Base-by-base conservation (phyloP, 2,797 vertebrate species). In the Takifugu ocellatus region DNA sequence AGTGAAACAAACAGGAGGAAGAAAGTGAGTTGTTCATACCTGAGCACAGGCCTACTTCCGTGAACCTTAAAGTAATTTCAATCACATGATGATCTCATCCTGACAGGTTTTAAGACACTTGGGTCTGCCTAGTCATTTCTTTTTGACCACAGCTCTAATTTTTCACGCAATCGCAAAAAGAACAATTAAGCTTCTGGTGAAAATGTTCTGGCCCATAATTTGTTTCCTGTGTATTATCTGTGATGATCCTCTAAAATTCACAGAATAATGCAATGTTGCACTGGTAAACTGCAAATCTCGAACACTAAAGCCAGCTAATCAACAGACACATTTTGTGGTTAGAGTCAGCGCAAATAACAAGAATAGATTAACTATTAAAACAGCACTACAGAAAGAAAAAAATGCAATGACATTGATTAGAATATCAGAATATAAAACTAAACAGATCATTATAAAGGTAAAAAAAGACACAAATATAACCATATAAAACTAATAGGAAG, bases 51-150 rank as follows among this genome's bases (percentile, higher is more conserved):
- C 15, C 25, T 17, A 24, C 44, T 7, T 44, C 24, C 31, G 24
- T 51, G 27, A 56, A 10, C 26, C 25, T 49, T 47, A 8, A 65
- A n/a, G 11, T 31, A 3, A 43, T 58, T 31, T 24, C 27, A 42
- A 12, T 69, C 29, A 71, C 29, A 51, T 56, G 47, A 31, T 21
- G 8, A 24, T 76, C 78, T 79, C 7, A 45, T 72, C 74, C 81
- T 68, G 55, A 10, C 44, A 15, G 46, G 16, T 9, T 52, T 43
- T 36, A 11, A 29, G 46, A 6, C 54, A 6, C 2, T 48, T 21
- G 17, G 29, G 11, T 36, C 2, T 58, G 11, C 47, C 5, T 5
- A 27, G 26, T 11, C 5, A 43, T 17, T 5, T 2, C 42, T 61
- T 67, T 59, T 67, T 59, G 9, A 44, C 9, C 33, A 47, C 24